Percentiles rank a stretch among this genome's conserved stretches.
These are phyloP conservation scores for Torymus texanus DNA, from an alignment of 2,888 invertebrate species.

Conservation along the genomic window DNA sequence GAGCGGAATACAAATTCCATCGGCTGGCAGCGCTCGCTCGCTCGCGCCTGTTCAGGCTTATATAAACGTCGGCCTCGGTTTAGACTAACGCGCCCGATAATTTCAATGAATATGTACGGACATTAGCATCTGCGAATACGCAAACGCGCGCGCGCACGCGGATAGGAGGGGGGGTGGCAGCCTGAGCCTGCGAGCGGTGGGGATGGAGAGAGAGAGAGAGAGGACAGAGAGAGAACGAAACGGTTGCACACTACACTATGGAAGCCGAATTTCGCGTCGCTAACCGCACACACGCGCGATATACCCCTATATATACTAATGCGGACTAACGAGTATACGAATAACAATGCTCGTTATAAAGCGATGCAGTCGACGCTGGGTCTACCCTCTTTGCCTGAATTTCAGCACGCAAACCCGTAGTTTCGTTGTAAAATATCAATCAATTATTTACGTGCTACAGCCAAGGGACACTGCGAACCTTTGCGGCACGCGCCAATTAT, in stretches of 20 bases:
- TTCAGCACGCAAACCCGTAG: too few species aligned
- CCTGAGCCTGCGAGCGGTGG: too few species aligned
- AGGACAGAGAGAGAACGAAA: background rate
- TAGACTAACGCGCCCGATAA: slow-evolving; percentile 45
- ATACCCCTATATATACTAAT: slow-evolving; percentile 10
- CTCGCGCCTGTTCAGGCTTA: slow-evolving; percentile 3
- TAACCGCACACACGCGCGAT: slow-evolving; percentile 12
- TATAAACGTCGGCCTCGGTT: slow-evolving; percentile 43
- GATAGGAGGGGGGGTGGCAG: too few species aligned
- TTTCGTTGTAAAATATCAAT: slow-evolving; percentile 25
- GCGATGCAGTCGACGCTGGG: background rate
- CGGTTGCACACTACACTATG: background rate
- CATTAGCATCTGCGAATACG: slow-evolving; percentile 49
- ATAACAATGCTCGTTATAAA: slow-evolving; percentile 47
- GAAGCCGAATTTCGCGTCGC: background rate
- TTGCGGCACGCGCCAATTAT: background rate
- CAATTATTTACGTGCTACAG: slow-evolving; percentile 29
- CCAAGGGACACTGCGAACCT: background rate
- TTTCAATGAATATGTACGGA: slow-evolving; percentile 55
- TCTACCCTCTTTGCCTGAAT: too few species aligned
- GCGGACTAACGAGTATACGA: slow-evolving; percentile 44
- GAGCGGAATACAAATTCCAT: slow-evolving; percentile 43
- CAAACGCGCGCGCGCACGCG: slow-evolving; percentile 27
- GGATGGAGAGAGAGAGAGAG: background rate
- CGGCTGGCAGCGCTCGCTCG: background rate